Percentiles rank a stretch among this genome's conserved stretches.
These are phyloP conservation scores for Halichoerus grypus DNA, from an alignment of 2,113 vertebrate species.

Conservation along the genomic window DNA sequence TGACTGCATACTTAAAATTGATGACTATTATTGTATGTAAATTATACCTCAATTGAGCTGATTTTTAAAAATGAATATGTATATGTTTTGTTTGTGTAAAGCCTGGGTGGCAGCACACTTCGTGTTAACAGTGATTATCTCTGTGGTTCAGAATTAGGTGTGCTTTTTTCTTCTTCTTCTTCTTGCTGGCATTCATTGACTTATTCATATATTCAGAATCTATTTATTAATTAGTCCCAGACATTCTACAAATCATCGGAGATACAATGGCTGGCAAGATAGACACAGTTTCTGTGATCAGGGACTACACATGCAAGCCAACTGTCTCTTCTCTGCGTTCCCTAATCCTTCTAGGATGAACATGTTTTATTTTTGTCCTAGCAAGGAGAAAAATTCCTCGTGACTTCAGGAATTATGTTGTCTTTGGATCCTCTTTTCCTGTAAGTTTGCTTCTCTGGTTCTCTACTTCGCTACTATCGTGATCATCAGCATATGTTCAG, in stretches of 20 bases:
- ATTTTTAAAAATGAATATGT: neutral
- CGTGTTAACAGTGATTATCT: neutral
- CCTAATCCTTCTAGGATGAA: neutral
- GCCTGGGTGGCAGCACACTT: neutral
- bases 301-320: neutral
- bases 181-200: neutral
- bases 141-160: slow-evolving; percentile 4
- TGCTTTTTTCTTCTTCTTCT: neutral
- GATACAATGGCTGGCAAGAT: neutral
- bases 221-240: slow-evolving; percentile 14
- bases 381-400: neutral
- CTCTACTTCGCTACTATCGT: neutral
- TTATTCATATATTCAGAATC: slow-evolving; percentile 46
- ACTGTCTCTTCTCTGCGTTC: neutral
- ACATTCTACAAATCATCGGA: neutral
- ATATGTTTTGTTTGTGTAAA: neutral
- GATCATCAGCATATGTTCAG: neutral
- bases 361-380: neutral
- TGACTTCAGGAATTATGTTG: neutral
- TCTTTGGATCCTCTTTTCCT: neutral
- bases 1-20: neutral
- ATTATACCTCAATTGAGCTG: neutral
- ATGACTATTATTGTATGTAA: neutral
- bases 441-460: neutral
- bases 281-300: neutral